Base-by-base conservation (phyloP, 2,888 invertebrate species). In the Chloroclystis v-ata region DNA sequence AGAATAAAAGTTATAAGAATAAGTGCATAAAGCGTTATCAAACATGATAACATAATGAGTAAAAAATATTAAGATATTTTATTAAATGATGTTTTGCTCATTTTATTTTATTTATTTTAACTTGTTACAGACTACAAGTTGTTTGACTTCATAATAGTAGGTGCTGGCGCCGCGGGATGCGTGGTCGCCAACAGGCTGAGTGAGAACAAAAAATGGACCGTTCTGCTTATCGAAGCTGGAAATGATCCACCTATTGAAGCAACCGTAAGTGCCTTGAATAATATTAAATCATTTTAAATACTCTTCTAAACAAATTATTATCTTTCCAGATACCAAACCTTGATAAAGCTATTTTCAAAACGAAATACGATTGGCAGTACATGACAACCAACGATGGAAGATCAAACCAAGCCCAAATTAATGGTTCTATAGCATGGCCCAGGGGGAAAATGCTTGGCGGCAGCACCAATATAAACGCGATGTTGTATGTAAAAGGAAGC, bases 291-390 rank as follows among this genome's bases (percentile, higher is more conserved):
- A n/a, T n/a, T n/a, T n/a, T n/a, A n/a, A n/a, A n/a, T n/a, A n/a
- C n/a, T n/a, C n/a, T n/a, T n/a, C n/a, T n/a, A n/a, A n/a, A n/a
- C n/a, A n/a, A n/a, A n/a, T n/a, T n/a, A n/a, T n/a, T n/a, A 8
- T 26, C 26, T 11, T 58, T 59, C 16, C 47, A 78, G 76, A 51
- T 78, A 47, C 77, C 78, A 26, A 49, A 42, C 4, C 32, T 70
- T 8, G 49, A 61, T 10, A 44, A 24, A 13, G 13, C 26, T 0
- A 26, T 75, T 10, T 60, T 24, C 11, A 30, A 91, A 60, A 82
- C 69, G 5, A 44, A 57, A 65, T 78, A 94, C 45, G 95, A 96
- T 70, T 96, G 96, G 95, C 90, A 92, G 66, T 96, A 95, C 72
- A 92, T 92, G 70, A 94, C 94, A 0, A 93, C 94, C 62, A 93